Conservation (phyloP, 2,888 invertebrate genomes). For the Saturnia japonica region DNA sequence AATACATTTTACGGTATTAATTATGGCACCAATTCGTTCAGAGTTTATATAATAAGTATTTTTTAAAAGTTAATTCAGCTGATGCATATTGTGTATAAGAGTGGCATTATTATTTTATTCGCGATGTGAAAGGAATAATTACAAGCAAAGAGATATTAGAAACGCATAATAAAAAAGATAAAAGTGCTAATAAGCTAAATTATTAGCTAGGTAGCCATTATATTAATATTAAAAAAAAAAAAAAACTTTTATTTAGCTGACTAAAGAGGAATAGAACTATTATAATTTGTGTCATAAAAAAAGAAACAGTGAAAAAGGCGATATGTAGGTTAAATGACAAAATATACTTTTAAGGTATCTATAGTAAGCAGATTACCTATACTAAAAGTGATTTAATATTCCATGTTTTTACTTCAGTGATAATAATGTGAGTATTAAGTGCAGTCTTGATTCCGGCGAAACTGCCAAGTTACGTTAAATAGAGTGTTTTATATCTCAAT, state of each 20-base stretch:
- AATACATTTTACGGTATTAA: slow-evolving; percentile 38
- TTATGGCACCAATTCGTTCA: slow-evolving; percentile 32
- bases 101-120: background rate
- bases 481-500: background rate
- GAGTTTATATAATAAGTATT: slow-evolving; percentile 1
- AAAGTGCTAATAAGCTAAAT: background rate
- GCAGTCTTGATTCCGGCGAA: background rate
- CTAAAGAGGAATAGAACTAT: background rate
- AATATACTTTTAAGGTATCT: background rate
- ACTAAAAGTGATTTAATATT: background rate
- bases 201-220: background rate
- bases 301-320: background rate
- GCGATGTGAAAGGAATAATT: background rate
- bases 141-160: background rate
- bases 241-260: background rate
- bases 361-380: background rate
- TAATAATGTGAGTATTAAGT: background rate
- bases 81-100: background rate
- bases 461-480: background rate
- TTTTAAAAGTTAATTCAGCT: background rate
- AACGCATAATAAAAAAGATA: background rate
- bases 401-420: background rate
- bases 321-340: background rate
- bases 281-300: background rate
- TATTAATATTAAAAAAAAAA: too few relatives aligned